phyloP scores from a whole-genome alignment of 2,888 invertebrate species.

The Epinotia ramella region DNA sequence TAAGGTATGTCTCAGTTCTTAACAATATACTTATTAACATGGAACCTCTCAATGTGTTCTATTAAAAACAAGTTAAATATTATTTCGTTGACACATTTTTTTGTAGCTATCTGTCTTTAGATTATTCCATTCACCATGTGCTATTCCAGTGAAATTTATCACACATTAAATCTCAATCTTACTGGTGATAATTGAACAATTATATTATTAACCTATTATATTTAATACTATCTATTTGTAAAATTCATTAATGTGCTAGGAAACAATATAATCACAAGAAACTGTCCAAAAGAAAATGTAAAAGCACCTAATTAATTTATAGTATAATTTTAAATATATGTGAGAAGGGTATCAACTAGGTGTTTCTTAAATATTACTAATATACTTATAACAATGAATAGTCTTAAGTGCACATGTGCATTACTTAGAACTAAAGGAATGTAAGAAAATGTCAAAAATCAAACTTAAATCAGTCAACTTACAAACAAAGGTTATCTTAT shows the following conservation, averaged over 20 bases:
- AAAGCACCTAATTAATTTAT: conserved; percentile 31
- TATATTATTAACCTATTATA: background rate
- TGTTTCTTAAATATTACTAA: conserved; percentile 41
- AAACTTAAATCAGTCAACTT: conserved; percentile 29
- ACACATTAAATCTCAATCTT: background rate
- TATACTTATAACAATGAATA: conserved; percentile 37
- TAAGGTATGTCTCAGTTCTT: too few relatives aligned
- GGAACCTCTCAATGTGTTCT: too few relatives aligned
- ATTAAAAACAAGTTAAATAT: too few relatives aligned
- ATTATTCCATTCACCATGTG: background rate
- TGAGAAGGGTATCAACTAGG: conserved; percentile 20
- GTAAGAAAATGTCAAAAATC: conserved; percentile 50
- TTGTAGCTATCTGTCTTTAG: background rate
- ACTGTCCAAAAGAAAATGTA: conserved; percentile 4
- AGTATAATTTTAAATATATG: conserved; percentile 25
- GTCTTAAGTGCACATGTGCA: conserved; percentile 16
- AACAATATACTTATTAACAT: too few relatives aligned
- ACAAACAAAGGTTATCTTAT: background rate
- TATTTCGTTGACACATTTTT: too few relatives aligned
- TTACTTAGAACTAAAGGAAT: conserved; percentile 58
- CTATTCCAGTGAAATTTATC: background rate
- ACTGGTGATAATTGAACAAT: conserved; percentile 1
- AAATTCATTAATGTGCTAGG: background rate
- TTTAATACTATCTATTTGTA: background rate
- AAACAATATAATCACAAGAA: background rate